A percentile compares a stretch with the other conserved stretches of the same genome.
Evolutionary conservation across 2,113 vertebrate species (phyloP).

Genomic region (Ctenomys sociabilis): DNA sequence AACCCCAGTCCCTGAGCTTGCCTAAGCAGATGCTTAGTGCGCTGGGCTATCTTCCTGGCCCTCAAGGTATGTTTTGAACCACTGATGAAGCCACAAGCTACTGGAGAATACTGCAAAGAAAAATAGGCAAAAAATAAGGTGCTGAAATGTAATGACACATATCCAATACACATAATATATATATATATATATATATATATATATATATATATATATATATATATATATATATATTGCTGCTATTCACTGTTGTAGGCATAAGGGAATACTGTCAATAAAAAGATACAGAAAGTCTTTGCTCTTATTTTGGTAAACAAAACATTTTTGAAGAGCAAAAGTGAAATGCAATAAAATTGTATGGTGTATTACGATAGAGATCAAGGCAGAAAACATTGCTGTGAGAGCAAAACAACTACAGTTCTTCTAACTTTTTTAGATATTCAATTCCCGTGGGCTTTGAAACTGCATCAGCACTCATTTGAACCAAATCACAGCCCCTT

Average conservation of each 20-base stretch:
- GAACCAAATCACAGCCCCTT: conserved; percentile 12
- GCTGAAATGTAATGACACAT: not conserved
- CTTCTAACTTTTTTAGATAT: conserved; percentile 34
- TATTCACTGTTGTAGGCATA: not conserved
- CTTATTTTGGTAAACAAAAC: conserved; percentile 39
- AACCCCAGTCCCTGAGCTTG: no score
- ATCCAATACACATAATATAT: not conserved
- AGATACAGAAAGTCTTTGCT: conserved; percentile 41
- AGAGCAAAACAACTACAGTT: not conserved
- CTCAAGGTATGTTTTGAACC: conserved; percentile 5
- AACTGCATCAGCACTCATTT: not conserved
- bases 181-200: no score
- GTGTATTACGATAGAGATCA: not conserved
- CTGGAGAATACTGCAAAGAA: not conserved
- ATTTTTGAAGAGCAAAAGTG: conserved; percentile 8
- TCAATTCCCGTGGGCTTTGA: conserved; percentile 45
- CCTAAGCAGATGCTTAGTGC: no score
- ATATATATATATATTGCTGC: not conserved
- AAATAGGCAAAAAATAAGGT: not conserved
- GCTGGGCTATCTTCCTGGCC: no score
- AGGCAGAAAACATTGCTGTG: not conserved
- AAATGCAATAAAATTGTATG: conserved; percentile 30
- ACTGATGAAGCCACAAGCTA: not conserved
- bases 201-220: no score
- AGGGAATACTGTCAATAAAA: not conserved